Evolutionary conservation across 2,113 vertebrate species (phyloP).

Genomic region (Gadus chalcogrammus): DNA sequence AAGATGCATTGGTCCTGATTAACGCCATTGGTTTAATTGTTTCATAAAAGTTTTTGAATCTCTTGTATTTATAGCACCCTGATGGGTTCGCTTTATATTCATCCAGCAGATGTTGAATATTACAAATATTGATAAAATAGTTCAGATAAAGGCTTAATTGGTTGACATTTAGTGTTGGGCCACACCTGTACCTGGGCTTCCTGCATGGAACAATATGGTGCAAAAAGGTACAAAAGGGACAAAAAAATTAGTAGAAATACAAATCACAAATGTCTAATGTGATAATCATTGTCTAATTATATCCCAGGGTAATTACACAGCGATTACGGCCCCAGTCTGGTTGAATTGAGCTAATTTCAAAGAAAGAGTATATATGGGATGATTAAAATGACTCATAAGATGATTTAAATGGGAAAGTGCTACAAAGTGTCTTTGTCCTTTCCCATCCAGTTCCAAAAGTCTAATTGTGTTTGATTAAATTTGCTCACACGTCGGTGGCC

Average conservation of each 20-base stretch:
- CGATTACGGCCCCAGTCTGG: slow-evolving; percentile 60
- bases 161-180: background rate
- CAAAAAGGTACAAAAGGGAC: background rate
- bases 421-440: slow-evolving; percentile 51
- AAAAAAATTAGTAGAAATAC: slow-evolving; percentile 37
- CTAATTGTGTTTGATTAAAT: slow-evolving; percentile 58
- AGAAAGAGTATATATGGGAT: slow-evolving; percentile 56
- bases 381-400: slow-evolving; percentile 67
- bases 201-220: slow-evolving; percentile 12
- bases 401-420: slow-evolving; percentile 52
- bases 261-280: slow-evolving; percentile 42
- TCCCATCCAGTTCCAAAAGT: slow-evolving; percentile 28
- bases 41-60: too few species aligned
- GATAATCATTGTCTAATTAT: slow-evolving; percentile 64
- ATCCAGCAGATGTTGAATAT: too few species aligned
- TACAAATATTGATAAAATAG: background rate
- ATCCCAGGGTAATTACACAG: slow-evolving; percentile 65
- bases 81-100: too few species aligned
- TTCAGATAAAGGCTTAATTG: slow-evolving; percentile 15
- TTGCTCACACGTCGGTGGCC: slow-evolving; percentile 32
- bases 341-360: slow-evolving; percentile 56
- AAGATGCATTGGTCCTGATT: too few species aligned
- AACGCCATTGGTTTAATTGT: too few species aligned
- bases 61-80: too few species aligned
- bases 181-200: slow-evolving; percentile 11